Base-by-base conservation (phyloP, 1,140 invertebrate genomes). In the Heliconius hermathena region DNA sequence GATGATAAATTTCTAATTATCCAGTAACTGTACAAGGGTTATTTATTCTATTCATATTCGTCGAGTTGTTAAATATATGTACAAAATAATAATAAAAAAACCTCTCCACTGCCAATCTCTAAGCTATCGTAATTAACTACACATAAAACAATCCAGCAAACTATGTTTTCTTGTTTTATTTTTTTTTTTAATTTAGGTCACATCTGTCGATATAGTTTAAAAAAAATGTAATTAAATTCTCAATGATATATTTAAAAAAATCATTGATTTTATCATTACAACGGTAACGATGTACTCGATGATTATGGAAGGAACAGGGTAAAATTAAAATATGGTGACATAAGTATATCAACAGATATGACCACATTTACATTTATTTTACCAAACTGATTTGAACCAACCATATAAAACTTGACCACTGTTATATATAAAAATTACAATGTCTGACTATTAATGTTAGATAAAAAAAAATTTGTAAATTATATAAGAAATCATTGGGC, bases 11-110 rank as follows among this genome's bases (percentile, higher is more conserved):
- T 85, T 83, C 87, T 90, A 88, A 90, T 86, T 87, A 86, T 89
- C 83, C 86, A 87, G 83, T 89, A 89, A 88, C 91, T 92, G 90
- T 93, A 94, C 90, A 92, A 89, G 87, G 82, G 82, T 86, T 85
- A 66, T 16, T 86, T 85, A 66, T 46, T 66, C 26, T 66, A 66
- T 66, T 66, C 81, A 87, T 85, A 89, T 88, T 89, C 84, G 76
- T 84, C 83, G 81, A 85, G 87, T 79, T 78, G 83, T 87, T 88
- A 88, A 90, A 91, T 91, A 90, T 93, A 90, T 91, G 88, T 93
- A 93, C 90, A 93, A 85, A 88, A 83, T 82, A 85, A 87, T 66
- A 66, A 85, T 83, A 84, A 82, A 84, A 85, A 81, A 38, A 8
- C 81, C 13, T 46, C 13, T 86, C 76, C 85, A 82, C 82, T 79